Base-by-base conservation (phyloP, 2,888 invertebrate species). In the Agrenia bidenticulata region DNA sequence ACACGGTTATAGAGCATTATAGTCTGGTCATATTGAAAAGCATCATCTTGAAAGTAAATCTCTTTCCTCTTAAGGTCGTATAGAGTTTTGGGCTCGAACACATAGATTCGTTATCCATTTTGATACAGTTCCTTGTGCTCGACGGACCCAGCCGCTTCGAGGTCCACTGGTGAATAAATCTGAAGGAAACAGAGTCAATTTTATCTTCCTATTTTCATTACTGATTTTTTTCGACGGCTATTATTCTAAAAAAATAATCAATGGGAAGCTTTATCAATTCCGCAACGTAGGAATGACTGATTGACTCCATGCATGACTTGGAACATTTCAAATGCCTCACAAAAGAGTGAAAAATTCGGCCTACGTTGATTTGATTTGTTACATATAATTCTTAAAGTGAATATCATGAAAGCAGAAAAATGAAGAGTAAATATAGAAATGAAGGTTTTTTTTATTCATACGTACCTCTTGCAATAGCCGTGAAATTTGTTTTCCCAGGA, bases 91-190 rank as follows among this genome's bases (percentile, higher is more conserved):
- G 21, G 76, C 76, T 60, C 63, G 41, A 13, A 72, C 73, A 56
- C 76, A 76, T 45, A 76, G 69, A 67, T 73, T 74, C 9, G 76
- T 74, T 24, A 76, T 58, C 76, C 76, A 76, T 63, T 74, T 76
- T 32, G 76, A 76, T 27, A 76, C 62, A 37, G 68, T 67, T 37
- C 76, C 74, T 45, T 73, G 74, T 11, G 76, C 76, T 61, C 74
- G 39, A 64, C 74, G 49, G 17, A 54, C 41, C 69, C 69, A 72
- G 56, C 59, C 1, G 61, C 67, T 13, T 61, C 63, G 15, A 60
- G 61, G 9, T 51, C 61, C 24, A 64, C 50, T 19, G 21, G 21
- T 51, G 15, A 51, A 24, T 26, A 50, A 32, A n/a, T 60, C 49
- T 32, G 50, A 24, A 27, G 32, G 45, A 45, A 45, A 45, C 45